phyloP scores from a whole-genome alignment of 2,797 vertebrate species.

The Danio albolineatus region DNA sequence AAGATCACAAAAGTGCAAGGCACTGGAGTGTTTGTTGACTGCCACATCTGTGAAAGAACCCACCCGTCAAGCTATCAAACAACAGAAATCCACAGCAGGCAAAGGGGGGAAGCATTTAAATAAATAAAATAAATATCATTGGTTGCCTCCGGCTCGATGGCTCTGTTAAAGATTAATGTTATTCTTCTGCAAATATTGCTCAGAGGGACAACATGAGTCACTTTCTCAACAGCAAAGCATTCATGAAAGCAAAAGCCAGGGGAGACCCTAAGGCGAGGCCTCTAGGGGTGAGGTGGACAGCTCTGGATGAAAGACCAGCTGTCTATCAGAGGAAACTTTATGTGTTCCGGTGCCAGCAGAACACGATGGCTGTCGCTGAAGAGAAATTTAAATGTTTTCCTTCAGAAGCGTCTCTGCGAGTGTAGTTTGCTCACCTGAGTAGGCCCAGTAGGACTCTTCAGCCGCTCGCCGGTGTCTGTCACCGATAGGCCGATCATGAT shows the following conservation, averaged over 20 bases:
- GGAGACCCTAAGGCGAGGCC: slow-evolving; percentile 65
- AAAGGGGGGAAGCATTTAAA: slow-evolving; percentile 72
- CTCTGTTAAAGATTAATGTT: slow-evolving; percentile 77
- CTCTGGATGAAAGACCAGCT: slow-evolving; percentile 28
- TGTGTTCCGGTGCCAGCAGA: slow-evolving; percentile 11
- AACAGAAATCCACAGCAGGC: slow-evolving; percentile 66
- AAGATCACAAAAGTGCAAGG: slow-evolving; percentile 6
- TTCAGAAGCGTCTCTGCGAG: background rate
- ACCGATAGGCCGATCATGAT: slow-evolving; percentile 74
- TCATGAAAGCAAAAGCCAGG: slow-evolving; percentile 68
- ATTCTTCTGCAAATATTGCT: slow-evolving; percentile 72
- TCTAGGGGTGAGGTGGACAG: slow-evolving; percentile 41
- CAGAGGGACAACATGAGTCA: slow-evolving; percentile 70
- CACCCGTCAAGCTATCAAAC: slow-evolving; percentile 52
- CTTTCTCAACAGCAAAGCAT: slow-evolving; percentile 69
- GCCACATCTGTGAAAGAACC: slow-evolving; percentile 54
- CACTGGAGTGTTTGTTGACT: slow-evolving; percentile 16
- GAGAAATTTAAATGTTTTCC: background rate
- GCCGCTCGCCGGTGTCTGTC: slow-evolving; percentile 85
- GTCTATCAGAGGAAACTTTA: slow-evolving; percentile 22
- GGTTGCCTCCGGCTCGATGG: slow-evolving; percentile 69
- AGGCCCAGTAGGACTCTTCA: slow-evolving; percentile 93
- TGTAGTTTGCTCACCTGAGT: slow-evolving; percentile 83
- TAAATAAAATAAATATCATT: slow-evolving; percentile 79
- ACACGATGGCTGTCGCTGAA: slow-evolving; percentile 7